Evolutionary conservation across 2,888 invertebrate species (phyloP), one percentile per base, ranked within the genome.

Genomic region (Drosophila tanythrix): DNA sequence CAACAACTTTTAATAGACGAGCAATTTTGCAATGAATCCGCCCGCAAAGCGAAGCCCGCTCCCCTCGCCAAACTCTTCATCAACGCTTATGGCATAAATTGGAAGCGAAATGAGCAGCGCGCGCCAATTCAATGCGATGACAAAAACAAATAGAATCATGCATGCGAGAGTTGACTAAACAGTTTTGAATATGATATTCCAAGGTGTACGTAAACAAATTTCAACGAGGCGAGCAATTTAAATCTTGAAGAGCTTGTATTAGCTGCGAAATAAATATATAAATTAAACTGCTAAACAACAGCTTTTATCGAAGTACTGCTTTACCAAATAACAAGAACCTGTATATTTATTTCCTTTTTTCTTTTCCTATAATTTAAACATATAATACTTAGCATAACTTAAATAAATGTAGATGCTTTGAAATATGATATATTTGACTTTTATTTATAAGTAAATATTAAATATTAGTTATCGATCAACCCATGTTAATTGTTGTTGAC

Each of bases 61-160:
- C 35, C 18, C 31, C 31, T 38, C 27, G 7, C 46, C n/a, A 31
- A 0, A 2, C 36, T 27, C 46, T 40, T 38, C 57, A 58, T 40
- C 67, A 60, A 67, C 61, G 66, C 58, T 71, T 77, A 73, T 75
- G 78, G 78, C 84, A 86, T 88, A 83, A 85, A 88, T 83, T 81
- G 83, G 80, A 53, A 81, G 65, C 81, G 21, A 86, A 86, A 88
- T 74, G 84, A 86, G 76, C 74, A 82, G 75, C 83, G 87, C 82
- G 82, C 79, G 82, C 78, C 80, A 86, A 82, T 80, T 82, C 76
- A 76, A 88, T 74, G 57, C 68, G 61, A 74, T 83, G 87, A 85
- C 83, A 85, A 85, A 71, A 86, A 70, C 77, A 73, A 82, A 82
- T 79, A 79, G 74, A 69, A 51, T 33, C 64, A 74, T 61, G 52